Percentiles rank a stretch among this genome's conserved stretches.
Conservation (phyloP, 2,113 vertebrate genomes). For the Parotia lawesii region DNA sequence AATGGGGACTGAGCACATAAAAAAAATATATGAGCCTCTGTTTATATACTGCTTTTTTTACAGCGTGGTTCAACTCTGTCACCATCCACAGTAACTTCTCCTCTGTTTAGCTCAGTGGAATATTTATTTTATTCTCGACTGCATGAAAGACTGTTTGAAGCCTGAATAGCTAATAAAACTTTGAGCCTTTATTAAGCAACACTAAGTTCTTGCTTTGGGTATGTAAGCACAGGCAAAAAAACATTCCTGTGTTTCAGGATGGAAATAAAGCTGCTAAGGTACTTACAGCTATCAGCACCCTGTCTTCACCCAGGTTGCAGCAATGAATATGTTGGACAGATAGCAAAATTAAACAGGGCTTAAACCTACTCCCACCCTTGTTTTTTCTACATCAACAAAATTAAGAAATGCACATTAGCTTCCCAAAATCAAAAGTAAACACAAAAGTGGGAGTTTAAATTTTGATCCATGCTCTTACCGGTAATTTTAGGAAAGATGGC, state of each 20-base stretch:
- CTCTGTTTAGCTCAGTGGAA: neutral
- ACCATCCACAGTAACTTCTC: neutral
- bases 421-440: neutral
- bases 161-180: slow-evolving; percentile 25
- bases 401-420: neutral
- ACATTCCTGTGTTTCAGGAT: neutral
- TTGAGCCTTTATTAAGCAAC: neutral
- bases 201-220: neutral
- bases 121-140: slow-evolving; percentile 22
- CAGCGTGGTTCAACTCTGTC: neutral
- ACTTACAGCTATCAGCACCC: rapidly evolving
- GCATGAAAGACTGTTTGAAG: neutral
- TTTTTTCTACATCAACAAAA: neutral
- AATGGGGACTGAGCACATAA: neutral
- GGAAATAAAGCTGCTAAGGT: neutral
- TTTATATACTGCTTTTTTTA: slow-evolving; percentile 24
- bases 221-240: neutral
- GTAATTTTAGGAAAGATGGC: neutral
- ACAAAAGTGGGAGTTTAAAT: neutral
- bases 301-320: neutral
- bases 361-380: neutral
- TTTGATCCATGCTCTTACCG: neutral
- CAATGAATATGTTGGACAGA: neutral
- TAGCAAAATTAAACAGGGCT: neutral
- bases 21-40: neutral